Percentiles rank a stretch among this genome's conserved stretches.
Evolutionary conservation across 2,888 invertebrate species (phyloP).

Genomic region (Gymnoscelis rufifasciata): DNA sequence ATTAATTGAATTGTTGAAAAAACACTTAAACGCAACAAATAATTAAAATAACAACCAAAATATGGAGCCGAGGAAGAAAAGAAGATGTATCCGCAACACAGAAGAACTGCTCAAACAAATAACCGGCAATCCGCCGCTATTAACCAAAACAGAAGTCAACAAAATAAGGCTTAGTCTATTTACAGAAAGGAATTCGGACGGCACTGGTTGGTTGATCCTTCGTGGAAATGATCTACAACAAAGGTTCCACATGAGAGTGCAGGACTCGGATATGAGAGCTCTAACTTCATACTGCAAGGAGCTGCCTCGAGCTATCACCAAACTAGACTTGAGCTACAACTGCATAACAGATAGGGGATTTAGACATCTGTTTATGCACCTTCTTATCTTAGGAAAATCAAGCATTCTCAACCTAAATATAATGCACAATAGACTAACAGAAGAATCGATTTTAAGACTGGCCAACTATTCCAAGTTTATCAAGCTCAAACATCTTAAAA

Average conservation of each 20-base stretch:
- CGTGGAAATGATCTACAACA: constrained; percentile 72
- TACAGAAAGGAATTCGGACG: constrained; percentile 76
- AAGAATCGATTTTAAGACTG: constrained; percentile 55
- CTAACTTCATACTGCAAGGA: constrained; percentile 68
- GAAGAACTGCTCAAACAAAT: constrained; percentile 44
- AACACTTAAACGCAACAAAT: too few species aligned
- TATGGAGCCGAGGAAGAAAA: constrained; percentile 24
- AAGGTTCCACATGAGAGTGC: constrained; percentile 62
- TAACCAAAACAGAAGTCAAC: constrained; percentile 45
- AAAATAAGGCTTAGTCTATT: constrained; percentile 56
- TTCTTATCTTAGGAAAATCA: constrained; percentile 64
- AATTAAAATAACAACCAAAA: too few species aligned
- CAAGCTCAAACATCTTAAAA: constrained; percentile 68
- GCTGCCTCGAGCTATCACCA: constrained; percentile 61
- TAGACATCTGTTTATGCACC: constrained; percentile 56
- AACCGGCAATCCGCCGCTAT: constrained; percentile 36
- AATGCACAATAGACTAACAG: constrained; percentile 76
- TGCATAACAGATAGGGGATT: constrained; percentile 75
- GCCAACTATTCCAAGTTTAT: constrained; percentile 56
- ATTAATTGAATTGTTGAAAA: too few species aligned
- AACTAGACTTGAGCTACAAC: constrained; percentile 78
- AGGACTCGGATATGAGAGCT: constrained; percentile 67
- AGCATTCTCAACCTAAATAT: constrained; percentile 75
- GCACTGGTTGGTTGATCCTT: constrained; percentile 69
- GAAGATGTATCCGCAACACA: constrained; percentile 55